phyloP scores from a whole-genome alignment of 2,888 invertebrate genomes.

The Lucinisca nassula region DNA sequence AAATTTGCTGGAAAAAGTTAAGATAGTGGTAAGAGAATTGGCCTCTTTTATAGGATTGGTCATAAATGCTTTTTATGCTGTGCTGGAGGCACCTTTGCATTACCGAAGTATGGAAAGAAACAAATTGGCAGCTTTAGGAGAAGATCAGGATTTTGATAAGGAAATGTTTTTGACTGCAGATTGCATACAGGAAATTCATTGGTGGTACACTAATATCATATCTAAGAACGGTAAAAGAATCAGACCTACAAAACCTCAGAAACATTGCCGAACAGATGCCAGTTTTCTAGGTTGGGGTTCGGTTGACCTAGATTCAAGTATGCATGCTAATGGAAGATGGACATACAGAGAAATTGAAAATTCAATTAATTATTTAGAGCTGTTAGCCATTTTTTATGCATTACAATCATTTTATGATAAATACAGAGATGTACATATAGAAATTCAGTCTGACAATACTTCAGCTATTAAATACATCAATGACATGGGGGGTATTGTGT shows the following conservation, averaged over 20 bases:
- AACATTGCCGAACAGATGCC: slow-evolving; percentile 40
- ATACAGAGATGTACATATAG: slow-evolving; percentile 4
- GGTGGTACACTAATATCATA: slow-evolving; percentile 28
- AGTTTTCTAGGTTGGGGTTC: slow-evolving; percentile 37
- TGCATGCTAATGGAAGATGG: slow-evolving; percentile 33
- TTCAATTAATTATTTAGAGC: slow-evolving; percentile 45
- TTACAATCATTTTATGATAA: slow-evolving; percentile 19
- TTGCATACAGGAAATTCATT: neutral
- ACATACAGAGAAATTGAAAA: neutral
- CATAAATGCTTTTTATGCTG: slow-evolving; percentile 24
- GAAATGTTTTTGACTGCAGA: neutral
- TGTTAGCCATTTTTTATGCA: slow-evolving; percentile 41
- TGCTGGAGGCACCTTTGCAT: slow-evolving; percentile 52
- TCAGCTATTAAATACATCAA: slow-evolving; percentile 56
- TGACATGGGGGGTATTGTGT: slow-evolving; percentile 30
- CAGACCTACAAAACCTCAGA: slow-evolving; percentile 16
- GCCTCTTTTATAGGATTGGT: slow-evolving; percentile 40
- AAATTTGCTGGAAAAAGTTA: neutral
- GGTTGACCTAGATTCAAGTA: neutral
- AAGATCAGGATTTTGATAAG: slow-evolving; percentile 17
- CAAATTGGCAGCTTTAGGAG: slow-evolving; percentile 31
- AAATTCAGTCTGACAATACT: slow-evolving; percentile 42
- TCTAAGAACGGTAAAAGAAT: slow-evolving; percentile 44
- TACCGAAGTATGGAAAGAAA: slow-evolving; percentile 40
- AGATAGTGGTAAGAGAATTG: slow-evolving; percentile 22